Percentiles rank a stretch among this genome's conserved stretches.
Evolutionary conservation across 2,888 invertebrate species (phyloP).

Genomic region (Phortica okadai): DNA sequence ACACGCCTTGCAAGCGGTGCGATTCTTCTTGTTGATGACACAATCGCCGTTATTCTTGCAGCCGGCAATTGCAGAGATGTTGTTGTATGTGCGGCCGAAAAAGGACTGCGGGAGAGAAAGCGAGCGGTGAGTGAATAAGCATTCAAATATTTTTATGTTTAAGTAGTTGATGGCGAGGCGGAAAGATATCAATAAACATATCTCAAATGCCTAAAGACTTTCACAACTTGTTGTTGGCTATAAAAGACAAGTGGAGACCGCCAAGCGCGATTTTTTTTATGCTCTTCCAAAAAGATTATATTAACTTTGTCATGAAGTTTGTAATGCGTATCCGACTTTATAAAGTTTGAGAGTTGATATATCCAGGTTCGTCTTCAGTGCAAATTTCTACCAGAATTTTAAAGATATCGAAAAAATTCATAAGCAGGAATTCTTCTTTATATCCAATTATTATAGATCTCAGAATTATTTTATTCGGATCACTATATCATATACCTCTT

Average conservation of each 20-base stretch:
- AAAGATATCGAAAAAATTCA: too few species aligned
- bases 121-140: not conserved
- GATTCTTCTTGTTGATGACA: conserved; percentile 94
- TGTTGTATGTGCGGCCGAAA: conserved; percentile 94
- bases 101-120: conserved; percentile 86
- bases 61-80: conserved; percentile 90
- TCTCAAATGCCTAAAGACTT: not conserved
- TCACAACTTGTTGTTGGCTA: not conserved
- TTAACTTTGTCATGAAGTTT: too few species aligned
- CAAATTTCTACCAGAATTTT: too few species aligned
- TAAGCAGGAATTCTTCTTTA: too few species aligned
- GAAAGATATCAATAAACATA: not conserved
- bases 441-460: too few species aligned
- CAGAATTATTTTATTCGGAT: too few species aligned
- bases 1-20: conserved; percentile 94
- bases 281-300: not conserved
- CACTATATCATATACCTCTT: too few species aligned
- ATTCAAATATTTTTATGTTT: not conserved
- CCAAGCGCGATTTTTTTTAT: not conserved
- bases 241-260: not conserved
- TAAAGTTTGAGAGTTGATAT: too few species aligned
- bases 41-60: conserved; percentile 95
- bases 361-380: too few species aligned
- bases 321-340: too few species aligned
- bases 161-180: not conserved